phyloP scores from a whole-genome alignment of 2,113 vertebrate genomes.

The Protobothrops mucrosquamatus region DNA sequence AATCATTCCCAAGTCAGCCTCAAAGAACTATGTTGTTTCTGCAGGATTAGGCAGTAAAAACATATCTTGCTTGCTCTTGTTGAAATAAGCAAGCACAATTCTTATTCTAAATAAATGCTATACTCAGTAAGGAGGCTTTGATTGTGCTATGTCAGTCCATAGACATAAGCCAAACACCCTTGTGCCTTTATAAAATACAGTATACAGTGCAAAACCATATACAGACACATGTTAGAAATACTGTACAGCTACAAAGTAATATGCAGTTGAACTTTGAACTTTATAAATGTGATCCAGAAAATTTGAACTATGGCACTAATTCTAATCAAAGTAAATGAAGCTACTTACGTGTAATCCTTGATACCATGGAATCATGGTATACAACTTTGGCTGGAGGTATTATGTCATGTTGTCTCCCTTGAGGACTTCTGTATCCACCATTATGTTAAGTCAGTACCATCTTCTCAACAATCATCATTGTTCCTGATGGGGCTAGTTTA shows the following conservation, averaged over 20 bases:
- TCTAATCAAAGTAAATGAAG: background rate
- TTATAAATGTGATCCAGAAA: background rate
- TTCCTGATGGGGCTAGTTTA: background rate
- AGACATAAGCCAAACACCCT: background rate
- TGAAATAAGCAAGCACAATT: slow-evolving; percentile 16
- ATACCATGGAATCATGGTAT: background rate
- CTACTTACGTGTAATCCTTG: background rate
- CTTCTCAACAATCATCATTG: background rate
- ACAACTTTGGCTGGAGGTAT: background rate
- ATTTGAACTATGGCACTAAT: background rate
- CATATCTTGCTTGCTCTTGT: background rate
- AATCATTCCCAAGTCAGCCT: slow-evolving; percentile 29
- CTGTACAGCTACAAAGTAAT: background rate
- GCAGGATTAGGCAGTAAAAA: slow-evolving; percentile 46
- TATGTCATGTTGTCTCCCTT: background rate
- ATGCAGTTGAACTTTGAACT: background rate
- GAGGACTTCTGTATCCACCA: background rate
- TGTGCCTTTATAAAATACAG: background rate
- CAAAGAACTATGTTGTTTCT: slow-evolving; percentile 21
- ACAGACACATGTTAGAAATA: background rate
- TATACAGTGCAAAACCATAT: background rate
- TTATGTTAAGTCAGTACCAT: background rate
- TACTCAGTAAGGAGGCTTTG: background rate
- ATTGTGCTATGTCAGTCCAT: background rate
- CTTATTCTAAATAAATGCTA: slow-evolving; percentile 31